phyloP scores from a whole-genome alignment of 2,797 vertebrate genomes.

The Leontopithecus rosalia region DNA sequence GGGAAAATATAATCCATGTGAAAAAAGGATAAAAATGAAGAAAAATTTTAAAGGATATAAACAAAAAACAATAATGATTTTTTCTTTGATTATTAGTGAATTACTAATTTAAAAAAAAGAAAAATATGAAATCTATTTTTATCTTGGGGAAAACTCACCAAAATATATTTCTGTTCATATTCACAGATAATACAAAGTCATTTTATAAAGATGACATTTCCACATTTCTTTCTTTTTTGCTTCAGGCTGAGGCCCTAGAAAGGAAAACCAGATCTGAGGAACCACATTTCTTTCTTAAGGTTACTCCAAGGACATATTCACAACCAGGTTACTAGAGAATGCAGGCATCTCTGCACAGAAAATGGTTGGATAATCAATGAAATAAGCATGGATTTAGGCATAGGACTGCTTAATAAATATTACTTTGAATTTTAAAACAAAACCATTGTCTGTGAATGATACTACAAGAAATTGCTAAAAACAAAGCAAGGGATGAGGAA shows the following conservation, averaged over 20 bases:
- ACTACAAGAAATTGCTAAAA: background rate
- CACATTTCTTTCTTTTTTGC: background rate
- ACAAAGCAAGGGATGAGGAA: background rate
- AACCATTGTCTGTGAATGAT: background rate
- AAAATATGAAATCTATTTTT: background rate
- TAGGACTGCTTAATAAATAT: background rate
- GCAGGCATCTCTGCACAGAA: background rate
- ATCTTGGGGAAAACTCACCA: background rate
- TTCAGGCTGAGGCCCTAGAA: no score
- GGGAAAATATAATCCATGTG: background rate
- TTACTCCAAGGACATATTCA: background rate
- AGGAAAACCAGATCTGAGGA: no score
- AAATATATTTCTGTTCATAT: background rate
- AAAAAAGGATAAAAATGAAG: background rate
- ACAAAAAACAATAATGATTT: background rate
- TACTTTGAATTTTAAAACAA: conserved; percentile 30
- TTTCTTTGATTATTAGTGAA: conserved; percentile 29
- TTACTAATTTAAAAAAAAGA: background rate
- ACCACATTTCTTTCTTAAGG: background rate
- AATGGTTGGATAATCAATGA: background rate
- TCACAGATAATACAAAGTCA: background rate
- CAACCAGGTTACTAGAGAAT: background rate
- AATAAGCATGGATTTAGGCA: background rate
- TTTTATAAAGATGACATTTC: conserved; percentile 26
- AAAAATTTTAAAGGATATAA: background rate